Evolutionary conservation across 2,888 invertebrate species (phyloP).

Genomic region (Cephus sareptanus): DNA sequence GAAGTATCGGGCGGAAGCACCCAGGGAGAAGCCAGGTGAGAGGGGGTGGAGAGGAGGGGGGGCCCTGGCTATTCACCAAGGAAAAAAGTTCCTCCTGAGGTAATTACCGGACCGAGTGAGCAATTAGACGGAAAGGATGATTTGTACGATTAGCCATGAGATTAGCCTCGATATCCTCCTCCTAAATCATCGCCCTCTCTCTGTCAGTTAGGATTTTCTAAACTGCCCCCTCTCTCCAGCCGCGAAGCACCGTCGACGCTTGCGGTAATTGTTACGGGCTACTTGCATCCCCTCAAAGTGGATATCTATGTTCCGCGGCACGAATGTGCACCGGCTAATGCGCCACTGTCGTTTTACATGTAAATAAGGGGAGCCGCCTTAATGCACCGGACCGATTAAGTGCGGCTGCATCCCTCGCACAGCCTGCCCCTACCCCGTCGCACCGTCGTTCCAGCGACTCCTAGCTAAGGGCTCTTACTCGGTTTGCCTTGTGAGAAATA

Average conservation of each 20-base stretch:
- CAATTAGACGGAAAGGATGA: constrained; percentile 7
- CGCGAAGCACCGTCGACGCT: not conserved
- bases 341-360: not conserved
- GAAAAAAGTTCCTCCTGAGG: not conserved
- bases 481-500: not conserved
- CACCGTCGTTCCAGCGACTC: not conserved
- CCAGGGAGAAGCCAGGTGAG: not conserved
- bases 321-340: not conserved
- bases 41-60: not conserved
- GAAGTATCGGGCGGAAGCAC: too few relatives aligned
- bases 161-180: not conserved
- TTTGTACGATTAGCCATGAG: constrained; percentile 1
- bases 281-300: constrained; percentile 12
- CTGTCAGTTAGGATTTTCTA: not conserved
- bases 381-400: not conserved
- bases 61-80: constrained; percentile 2
- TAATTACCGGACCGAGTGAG: not conserved
- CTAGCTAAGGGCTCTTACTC: not conserved
- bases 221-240: not conserved
- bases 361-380: not conserved
- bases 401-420: not conserved
- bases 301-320: constrained; percentile 17
- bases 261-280: constrained; percentile 9
- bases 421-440: not conserved
- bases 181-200: not conserved